Base-by-base conservation (phyloP, 2,113 vertebrate species). In the Trichomycterus rosablanca region DNA sequence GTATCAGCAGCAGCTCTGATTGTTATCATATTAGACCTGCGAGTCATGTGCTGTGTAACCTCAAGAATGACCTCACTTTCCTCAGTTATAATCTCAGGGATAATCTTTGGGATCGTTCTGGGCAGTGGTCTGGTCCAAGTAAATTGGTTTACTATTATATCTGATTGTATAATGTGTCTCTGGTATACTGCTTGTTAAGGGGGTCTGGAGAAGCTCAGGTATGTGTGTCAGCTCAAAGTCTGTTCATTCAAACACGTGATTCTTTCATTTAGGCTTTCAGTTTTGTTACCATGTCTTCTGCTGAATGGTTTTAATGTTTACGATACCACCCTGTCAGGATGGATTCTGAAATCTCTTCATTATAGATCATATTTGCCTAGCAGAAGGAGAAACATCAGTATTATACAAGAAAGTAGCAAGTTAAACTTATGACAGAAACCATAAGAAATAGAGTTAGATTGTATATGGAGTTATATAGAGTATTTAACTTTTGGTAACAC, bases 111-210 rank as follows among this genome's bases (percentile, higher is more conserved):
- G 15, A 61, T 53, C 28, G 22, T 30, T 55, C 43, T 40, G 14
- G 30, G 46, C 35, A 50, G 26, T 40, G 23, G 22, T 40, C 52
- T 49, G 43, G 51, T 65, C 43, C 32, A 56, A 56, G 15, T 20
- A 32, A 56, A 57, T 51, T 57, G 37, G 22, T 67, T 50, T 51
- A 37, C 56, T 30, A 48, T 28, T 2, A 45, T 15, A 14, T 44
- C 48, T 70, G 49, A 63, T 66, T 39, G 23, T 20, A 59, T 63
- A 28, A 58, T 63, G 49, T 11, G 5, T 6, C 16, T 69, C 51
- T 69, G 66, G 50, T 12, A 39, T 49, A 26, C 24, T 51, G 34
- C 15, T 61, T 35, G 4, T 18, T 15, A 52, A 45, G 50, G 11
- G 18, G 20, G 12, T 35, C 44, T 48, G 52, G 37, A 40, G 40